Base-by-base conservation (phyloP, 2,888 invertebrate species). In the Amiota mariae region DNA sequence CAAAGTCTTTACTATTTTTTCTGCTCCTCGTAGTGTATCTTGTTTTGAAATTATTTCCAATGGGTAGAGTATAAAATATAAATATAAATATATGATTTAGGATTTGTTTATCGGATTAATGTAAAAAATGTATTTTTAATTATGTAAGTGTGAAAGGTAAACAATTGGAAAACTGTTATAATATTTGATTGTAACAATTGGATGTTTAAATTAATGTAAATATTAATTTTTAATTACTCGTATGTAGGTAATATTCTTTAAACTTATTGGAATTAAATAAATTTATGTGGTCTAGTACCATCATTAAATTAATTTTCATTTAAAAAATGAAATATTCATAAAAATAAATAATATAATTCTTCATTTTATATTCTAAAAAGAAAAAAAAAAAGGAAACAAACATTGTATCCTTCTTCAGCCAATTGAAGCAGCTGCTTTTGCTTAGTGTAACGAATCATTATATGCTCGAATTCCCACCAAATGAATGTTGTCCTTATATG, bases 161-260 rank as follows among this genome's bases (percentile, higher is more conserved):
- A 36, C 36, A 36, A 36, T 4, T 36, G 6, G 6, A 36, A 36
- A 36, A 18, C 20, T 59, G 59, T 59, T 59, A 20, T 10, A 11
- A 59, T 20, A 20, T 2, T 15, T 51, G 6, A n/a, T 12, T 51
- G 54, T 51, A 8, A 8, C 54, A 9, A 59, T 15, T 36, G 18
- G 11, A 20, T 59, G 20, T 59, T 59, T 20, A 20, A 73, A 73
- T 67, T 36, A 36, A 13, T 76, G 75, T 75, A 79, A 80, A 80
- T 80, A 80, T 80, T 77, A 76, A 73, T 76, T 68, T 77, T 79
- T 77, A 76, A 80, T 80, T 76, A 76, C 72, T 3, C 3, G 36
- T 6, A 36, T n/a, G 36, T 2, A 6, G 36, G 74, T 73, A 75
- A 76, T 70, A 15, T 68, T 68, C 36, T 54, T 24, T 68, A 18